These are phyloP conservation scores for Rallus crepitans DNA, from an alignment of 2,797 vertebrate genomes.

Conservation along the genomic window DNA sequence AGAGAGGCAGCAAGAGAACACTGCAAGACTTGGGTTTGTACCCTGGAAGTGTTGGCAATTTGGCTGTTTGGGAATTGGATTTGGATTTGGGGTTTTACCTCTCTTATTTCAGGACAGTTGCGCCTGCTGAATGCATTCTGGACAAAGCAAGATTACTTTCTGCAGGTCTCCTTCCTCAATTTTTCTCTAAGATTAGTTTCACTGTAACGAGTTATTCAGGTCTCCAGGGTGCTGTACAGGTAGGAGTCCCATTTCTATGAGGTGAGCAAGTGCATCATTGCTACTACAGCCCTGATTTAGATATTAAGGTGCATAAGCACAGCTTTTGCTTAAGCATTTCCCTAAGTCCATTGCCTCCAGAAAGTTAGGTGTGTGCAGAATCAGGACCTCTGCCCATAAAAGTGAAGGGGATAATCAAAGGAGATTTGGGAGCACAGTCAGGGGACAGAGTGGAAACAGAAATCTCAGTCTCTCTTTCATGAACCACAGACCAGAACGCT, in stretches of 20 bases:
- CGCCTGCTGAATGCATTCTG: rapidly evolving
- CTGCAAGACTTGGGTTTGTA: background rate
- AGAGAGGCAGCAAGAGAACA: background rate
- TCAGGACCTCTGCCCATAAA: background rate
- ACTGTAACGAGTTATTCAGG: background rate
- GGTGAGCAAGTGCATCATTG: rapidly evolving
- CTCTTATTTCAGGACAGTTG: background rate
- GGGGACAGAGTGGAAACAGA: background rate
- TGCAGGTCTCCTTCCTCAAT: background rate
- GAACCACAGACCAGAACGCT: background rate
- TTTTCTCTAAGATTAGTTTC: background rate
- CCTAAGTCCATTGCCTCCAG: background rate
- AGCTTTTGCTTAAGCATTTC: background rate
- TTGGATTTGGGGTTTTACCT: background rate
- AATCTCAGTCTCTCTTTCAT: background rate
- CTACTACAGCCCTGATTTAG: background rate
- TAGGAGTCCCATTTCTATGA: background rate
- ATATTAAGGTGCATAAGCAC: background rate
- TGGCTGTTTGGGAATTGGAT: background rate
- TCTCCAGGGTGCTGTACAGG: background rate
- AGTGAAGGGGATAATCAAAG: background rate
- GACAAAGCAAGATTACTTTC: background rate
- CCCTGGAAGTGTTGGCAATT: background rate
- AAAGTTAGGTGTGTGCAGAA: background rate
- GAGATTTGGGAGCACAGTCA: background rate